A percentile compares a stretch with the other conserved stretches of the same genome.
phyloP scores from a whole-genome alignment of 2,888 invertebrate species.

The Portevinia maculata region DNA sequence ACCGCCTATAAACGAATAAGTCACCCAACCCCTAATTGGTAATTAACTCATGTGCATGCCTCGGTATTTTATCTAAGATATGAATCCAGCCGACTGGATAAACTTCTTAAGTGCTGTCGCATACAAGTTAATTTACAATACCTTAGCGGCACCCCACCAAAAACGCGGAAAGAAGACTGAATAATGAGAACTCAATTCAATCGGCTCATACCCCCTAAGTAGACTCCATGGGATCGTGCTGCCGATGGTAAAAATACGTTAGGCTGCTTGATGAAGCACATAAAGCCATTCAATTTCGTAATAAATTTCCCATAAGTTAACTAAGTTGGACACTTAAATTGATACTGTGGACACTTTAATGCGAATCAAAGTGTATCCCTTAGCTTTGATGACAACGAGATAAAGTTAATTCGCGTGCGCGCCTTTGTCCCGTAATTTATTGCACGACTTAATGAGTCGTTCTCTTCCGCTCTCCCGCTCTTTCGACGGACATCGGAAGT shows the following conservation, averaged over 20 bases:
- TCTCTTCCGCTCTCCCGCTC: constrained; percentile 5
- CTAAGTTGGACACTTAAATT: constrained; percentile 79
- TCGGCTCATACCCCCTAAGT: constrained; percentile 23
- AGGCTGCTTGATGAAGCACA: constrained; percentile 48
- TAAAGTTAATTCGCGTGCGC: constrained; percentile 67
- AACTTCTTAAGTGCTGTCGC: constrained; percentile 22
- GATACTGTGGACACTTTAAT: constrained; percentile 76
- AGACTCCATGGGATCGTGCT: constrained; percentile 60
- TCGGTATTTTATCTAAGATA: constrained; percentile 62
- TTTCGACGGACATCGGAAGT: constrained; percentile 57
- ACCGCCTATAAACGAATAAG: constrained; percentile 29
- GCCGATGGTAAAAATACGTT: constrained; percentile 30
- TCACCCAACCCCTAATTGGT: constrained; percentile 38
- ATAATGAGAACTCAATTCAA: constrained; percentile 63
- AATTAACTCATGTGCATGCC: constrained; percentile 62
- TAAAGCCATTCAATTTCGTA: constrained; percentile 77
- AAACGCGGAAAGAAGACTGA: constrained; percentile 6
- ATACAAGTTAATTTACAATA: constrained; percentile 13
- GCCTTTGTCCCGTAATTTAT: constrained; percentile 69
- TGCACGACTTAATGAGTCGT: constrained; percentile 67
- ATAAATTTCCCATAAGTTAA: constrained; percentile 80
- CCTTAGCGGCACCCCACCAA: neutral
- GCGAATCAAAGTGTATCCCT: constrained; percentile 70
- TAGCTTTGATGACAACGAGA: constrained; percentile 67
- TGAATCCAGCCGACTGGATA: constrained; percentile 14